A percentile compares a stretch with the other conserved stretches of the same genome.
These are phyloP conservation scores for Rhagonycha fulva DNA, from an alignment of 2,888 invertebrate species.

Conservation along the genomic window DNA sequence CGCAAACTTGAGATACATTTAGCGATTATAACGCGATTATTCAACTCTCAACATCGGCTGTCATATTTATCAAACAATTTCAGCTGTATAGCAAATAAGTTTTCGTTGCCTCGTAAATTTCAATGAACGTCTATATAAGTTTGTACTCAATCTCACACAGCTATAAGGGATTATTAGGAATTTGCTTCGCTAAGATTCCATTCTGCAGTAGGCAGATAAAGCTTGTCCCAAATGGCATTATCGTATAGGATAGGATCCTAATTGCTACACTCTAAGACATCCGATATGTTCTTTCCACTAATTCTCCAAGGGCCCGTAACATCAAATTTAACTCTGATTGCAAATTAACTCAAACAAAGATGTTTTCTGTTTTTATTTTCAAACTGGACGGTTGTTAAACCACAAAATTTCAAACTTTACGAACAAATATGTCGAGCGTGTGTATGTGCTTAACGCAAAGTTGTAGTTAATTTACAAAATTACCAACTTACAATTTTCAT, in stretches of 20 bases:
- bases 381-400: neutral
- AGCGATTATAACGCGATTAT: slow-evolving; percentile 6
- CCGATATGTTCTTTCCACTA: slow-evolving; percentile 5
- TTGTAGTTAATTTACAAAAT: neutral
- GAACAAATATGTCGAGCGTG: neutral
- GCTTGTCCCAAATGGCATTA: slow-evolving; percentile 22
- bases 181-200: slow-evolving; percentile 23
- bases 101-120: slow-evolving; percentile 15
- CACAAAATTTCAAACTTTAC: neutral
- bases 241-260: slow-evolving; percentile 22
- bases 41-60: slow-evolving; percentile 10
- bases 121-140: slow-evolving; percentile 22
- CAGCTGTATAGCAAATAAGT: slow-evolving; percentile 14
- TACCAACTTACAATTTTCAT: neutral
- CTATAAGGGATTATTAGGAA: slow-evolving; percentile 23
- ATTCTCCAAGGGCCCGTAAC: neutral
- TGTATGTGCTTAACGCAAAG: neutral
- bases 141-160: slow-evolving; percentile 21
- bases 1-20: neutral
- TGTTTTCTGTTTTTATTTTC: neutral
- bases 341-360: neutral
- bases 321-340: neutral
- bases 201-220: slow-evolving; percentile 20
- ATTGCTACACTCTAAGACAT: slow-evolving; percentile 16
- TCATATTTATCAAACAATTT: slow-evolving; percentile 17